phyloP scores from a whole-genome alignment of 92 coral and sea anemone genomes.

The Palythoa grandis region DNA sequence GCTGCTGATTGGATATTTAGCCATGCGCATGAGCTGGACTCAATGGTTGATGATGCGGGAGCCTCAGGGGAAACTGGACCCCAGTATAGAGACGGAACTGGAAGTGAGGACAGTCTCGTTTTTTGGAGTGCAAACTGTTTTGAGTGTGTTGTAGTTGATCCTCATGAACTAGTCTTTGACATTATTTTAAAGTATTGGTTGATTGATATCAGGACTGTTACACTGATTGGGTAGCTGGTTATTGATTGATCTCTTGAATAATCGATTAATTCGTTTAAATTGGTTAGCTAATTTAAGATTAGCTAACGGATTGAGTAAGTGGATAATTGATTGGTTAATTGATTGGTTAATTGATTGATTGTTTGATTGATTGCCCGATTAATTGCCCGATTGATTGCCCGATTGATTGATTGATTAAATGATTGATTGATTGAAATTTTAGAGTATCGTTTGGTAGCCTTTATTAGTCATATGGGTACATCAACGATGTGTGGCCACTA shows the following conservation, averaged over 20 bases:
- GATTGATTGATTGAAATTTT: neutral
- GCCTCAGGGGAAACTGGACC: constrained; percentile 78
- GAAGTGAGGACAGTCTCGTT: constrained; percentile 62
- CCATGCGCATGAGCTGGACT: constrained; percentile 91
- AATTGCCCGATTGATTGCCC: neutral
- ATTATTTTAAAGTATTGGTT: too few species aligned
- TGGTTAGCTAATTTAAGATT: neutral
- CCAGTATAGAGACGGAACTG: constrained; percentile 84
- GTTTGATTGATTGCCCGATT: neutral
- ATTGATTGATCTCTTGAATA: neutral
- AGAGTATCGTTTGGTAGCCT: constrained; percentile 90
- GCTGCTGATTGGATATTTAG: constrained; percentile 99
- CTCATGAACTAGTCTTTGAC: too few species aligned
- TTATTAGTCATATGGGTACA: constrained; percentile 98
- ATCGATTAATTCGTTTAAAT: neutral
- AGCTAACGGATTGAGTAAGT: neutral
- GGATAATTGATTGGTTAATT: neutral
- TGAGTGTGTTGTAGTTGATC: neutral
- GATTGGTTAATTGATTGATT: neutral
- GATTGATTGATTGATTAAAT: neutral
- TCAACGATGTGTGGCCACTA: constrained; percentile 97
- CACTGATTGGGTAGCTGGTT: neutral
- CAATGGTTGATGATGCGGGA: constrained; percentile 74
- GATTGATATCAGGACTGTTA: too few species aligned
- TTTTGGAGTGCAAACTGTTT: neutral